phyloP scores from a whole-genome alignment of 2,888 invertebrate genomes.

The Artemia sp. region DNA sequence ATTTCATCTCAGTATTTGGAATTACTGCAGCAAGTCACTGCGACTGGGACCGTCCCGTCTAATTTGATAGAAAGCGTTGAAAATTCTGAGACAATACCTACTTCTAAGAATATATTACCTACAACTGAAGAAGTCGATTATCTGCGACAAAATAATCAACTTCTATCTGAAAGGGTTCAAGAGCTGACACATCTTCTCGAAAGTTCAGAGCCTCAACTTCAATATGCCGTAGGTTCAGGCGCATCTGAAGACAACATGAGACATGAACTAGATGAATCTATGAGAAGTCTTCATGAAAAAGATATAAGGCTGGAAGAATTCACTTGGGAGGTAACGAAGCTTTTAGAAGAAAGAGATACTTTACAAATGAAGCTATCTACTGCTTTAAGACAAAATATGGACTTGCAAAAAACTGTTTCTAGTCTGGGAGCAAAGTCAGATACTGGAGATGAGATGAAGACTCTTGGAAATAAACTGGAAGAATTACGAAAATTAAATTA shows the following conservation, averaged over 20 bases:
- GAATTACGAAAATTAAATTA: conserved; percentile 19
- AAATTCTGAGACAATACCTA: too few species aligned
- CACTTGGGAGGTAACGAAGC: conserved; percentile 58
- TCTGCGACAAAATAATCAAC: conserved; percentile 11
- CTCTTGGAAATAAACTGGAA: conserved; percentile 6
- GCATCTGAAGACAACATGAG: conserved; percentile 1
- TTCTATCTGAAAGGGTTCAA: conserved; percentile 3
- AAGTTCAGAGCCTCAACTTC: conserved; percentile 10
- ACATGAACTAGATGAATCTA: conserved; percentile 54
- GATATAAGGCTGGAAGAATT: conserved; percentile 72
- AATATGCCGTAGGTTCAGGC: background rate
- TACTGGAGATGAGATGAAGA: conserved; percentile 1
- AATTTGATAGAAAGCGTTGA: too few species aligned
- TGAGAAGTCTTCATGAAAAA: conserved; percentile 68
- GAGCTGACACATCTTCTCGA: background rate
- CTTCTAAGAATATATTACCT: too few species aligned
- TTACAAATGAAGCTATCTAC: conserved; percentile 64
- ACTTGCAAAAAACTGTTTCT: background rate
- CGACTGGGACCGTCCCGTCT: background rate
- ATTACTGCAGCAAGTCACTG: background rate
- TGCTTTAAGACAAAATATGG: conserved; percentile 42
- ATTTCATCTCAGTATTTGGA: background rate
- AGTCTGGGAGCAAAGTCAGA: background rate
- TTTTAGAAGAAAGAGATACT: conserved; percentile 68
- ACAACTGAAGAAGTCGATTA: background rate